These are phyloP conservation scores for Malaclemys terrapin DNA, from an alignment of 2,113 vertebrate species.

Conservation along the genomic window DNA sequence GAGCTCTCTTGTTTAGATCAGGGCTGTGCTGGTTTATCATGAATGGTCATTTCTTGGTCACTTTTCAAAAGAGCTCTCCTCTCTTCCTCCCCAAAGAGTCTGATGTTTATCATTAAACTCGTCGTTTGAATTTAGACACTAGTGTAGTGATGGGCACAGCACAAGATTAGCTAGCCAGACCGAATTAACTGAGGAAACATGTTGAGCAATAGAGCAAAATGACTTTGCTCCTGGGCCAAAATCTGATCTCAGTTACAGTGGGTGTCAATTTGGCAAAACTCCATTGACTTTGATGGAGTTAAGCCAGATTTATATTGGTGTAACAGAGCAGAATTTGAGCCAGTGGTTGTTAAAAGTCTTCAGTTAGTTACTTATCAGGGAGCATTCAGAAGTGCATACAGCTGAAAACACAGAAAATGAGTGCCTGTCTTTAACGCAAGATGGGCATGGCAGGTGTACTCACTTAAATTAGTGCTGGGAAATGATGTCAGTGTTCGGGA, in stretches of 20 bases:
- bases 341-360: background rate
- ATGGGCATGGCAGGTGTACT: background rate
- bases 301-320: background rate
- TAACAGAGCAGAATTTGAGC: background rate
- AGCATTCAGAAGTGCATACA: fast-evolving
- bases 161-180: background rate
- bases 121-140: fast-evolving
- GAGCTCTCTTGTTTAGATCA: background rate
- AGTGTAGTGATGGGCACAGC: fast-evolving
- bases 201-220: fast-evolving
- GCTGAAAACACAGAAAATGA: background rate
- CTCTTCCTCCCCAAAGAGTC: background rate
- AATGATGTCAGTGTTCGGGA: background rate
- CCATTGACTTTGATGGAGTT: background rate
- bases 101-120: background rate
- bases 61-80: background rate
- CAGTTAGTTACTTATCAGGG: background rate
- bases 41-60: background rate
- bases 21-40: background rate
- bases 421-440: background rate
- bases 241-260: background rate
- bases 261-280: background rate
- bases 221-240: background rate
- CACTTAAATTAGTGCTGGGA: background rate
- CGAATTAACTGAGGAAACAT: background rate